These are phyloP conservation scores for Heliopora coerulea DNA, from an alignment of 92 coral and sea anemone genomes.

Conservation along the genomic window DNA sequence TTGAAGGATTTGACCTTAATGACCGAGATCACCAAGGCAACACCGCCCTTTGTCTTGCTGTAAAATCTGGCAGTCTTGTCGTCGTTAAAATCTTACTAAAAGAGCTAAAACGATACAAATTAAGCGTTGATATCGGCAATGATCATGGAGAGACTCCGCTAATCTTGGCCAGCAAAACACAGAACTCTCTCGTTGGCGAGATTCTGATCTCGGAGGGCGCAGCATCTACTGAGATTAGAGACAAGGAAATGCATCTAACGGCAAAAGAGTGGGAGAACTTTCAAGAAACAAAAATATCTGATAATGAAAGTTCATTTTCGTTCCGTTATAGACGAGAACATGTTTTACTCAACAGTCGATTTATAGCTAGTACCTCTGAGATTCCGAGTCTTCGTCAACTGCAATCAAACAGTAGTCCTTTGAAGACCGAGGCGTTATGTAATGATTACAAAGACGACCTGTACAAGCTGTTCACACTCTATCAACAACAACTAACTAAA, in stretches of 20 bases:
- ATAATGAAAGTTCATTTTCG: not conserved
- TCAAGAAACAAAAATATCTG: slow-evolving; percentile 31
- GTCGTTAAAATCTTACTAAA: slow-evolving; percentile 63
- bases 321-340: not conserved
- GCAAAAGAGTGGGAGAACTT: slow-evolving; percentile 79
- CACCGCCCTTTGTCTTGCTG: slow-evolving; percentile 79
- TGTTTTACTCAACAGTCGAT: not conserved
- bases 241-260: slow-evolving; percentile 56
- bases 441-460: slow-evolving; percentile 59
- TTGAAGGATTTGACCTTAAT: slow-evolving; percentile 68
- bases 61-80: slow-evolving; percentile 71
- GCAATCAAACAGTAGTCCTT: not conserved
- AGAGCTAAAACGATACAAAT: slow-evolving; percentile 57
- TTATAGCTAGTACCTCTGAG: not conserved
- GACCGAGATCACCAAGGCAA: slow-evolving; percentile 66
- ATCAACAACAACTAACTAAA: slow-evolving; percentile 68
- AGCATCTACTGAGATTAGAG: slow-evolving; percentile 75
- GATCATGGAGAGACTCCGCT: slow-evolving; percentile 77
- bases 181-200: slow-evolving; percentile 65
- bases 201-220: slow-evolving; percentile 70
- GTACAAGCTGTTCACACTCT: slow-evolving; percentile 49
- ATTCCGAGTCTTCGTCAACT: not conserved
- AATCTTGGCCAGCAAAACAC: slow-evolving; percentile 70
- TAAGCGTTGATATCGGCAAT: slow-evolving; percentile 71
- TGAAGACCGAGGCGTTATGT: not conserved